Evolutionary conservation across 2,113 vertebrate genomes (phyloP), one percentile per base, ranked within the genome.

Genomic region (Scopus umbretta): DNA sequence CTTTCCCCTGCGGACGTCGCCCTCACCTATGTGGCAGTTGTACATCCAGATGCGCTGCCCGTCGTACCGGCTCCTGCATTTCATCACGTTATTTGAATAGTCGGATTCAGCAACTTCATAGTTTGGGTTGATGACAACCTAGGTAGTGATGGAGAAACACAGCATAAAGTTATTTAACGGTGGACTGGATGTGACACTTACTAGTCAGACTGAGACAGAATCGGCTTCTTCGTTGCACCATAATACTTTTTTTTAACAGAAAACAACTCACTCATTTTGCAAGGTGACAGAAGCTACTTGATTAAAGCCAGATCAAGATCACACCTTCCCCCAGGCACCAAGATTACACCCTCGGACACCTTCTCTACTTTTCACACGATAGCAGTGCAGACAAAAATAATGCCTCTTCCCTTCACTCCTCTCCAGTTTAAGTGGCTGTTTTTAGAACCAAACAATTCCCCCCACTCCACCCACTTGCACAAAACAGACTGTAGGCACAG

Each of bases 41-140:
- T 99, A 99, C 99, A 99, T 99, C 99, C 99, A 99, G 95, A 99
- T 98, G n/a, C 99, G 98, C 49, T 99, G 98, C 18, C 98, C 98
- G 0, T 99, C 99, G 1, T 99, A 99, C n/a, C 99, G 98, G 97
- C 98, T 98, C 81, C 98, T 97, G 97, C 99, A 99, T 45, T 99
- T 99, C 97, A 99, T 97, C 61, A 99, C 92, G 50, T 99, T 99
- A 71, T 99, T 99, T 59, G 97, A 98, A 93, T 99, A 99, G 95
- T 99, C 99, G 0, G 99, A 99, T 91, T 99, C 99, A 0, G 99
- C 98, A 5, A 99, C 99, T 89, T 99, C 99, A 0, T 98, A 99
- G 97, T 99, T 99, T 9, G 99, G 99, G 94, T 99, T 99, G 70
- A 99, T 99, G 67, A 99, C 72, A 2, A 99, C 98, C 99, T 99